A percentile compares a stretch with the other conserved stretches of the same genome.
These are phyloP conservation scores for Chroicocephalus ridibundus DNA, from an alignment of 2,113 vertebrate genomes.

Conservation along the genomic window DNA sequence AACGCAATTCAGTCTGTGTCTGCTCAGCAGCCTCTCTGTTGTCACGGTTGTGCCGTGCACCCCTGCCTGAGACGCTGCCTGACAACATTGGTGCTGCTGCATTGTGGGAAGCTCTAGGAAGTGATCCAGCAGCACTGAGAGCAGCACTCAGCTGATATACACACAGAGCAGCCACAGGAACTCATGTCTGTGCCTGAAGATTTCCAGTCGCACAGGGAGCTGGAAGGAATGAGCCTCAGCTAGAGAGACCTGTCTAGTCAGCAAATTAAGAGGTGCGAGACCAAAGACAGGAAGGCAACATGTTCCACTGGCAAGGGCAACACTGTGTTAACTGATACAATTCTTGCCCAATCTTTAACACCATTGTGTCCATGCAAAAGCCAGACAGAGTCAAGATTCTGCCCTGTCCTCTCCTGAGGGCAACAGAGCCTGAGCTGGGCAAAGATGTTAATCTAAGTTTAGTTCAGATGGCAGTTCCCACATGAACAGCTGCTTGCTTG, in stretches of 20 bases:
- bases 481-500: background rate
- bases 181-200: background rate
- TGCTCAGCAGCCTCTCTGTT: background rate
- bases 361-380: background rate
- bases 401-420: background rate
- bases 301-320: background rate
- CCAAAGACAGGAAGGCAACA: background rate
- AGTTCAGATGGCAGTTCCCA: background rate
- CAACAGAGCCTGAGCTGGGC: background rate
- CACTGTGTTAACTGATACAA: background rate
- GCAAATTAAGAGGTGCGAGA: background rate
- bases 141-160: background rate
- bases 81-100: background rate
- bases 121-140: background rate
- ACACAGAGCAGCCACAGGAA: background rate
- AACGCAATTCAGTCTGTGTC: background rate
- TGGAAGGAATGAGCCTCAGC: background rate
- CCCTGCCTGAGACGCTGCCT: background rate
- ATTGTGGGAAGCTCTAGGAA: background rate
- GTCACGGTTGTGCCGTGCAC: background rate
- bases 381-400: background rate
- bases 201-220: background rate
- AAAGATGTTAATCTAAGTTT: background rate
- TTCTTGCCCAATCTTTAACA: background rate
- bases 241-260: background rate